Percentiles rank a stretch among this genome's conserved stretches.
Conservation (phyloP, 2,888 invertebrate genomes). For the Gymnocheta viridis region DNA sequence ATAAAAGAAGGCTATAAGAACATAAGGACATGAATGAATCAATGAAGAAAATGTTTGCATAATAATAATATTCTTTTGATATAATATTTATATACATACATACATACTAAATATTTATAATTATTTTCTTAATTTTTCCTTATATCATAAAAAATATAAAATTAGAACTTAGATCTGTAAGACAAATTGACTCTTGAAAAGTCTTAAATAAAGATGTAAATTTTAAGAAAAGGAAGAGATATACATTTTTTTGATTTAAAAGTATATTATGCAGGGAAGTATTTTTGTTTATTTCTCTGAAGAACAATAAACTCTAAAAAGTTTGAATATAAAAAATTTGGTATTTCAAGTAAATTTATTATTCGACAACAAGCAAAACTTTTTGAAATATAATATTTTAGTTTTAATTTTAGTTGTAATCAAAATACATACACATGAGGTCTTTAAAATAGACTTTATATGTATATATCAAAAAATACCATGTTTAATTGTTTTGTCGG, state of each 20-base stretch:
- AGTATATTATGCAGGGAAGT: too few species aligned
- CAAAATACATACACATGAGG: too few species aligned
- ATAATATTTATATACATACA: slow-evolving; percentile 53
- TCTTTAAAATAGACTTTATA: too few species aligned
- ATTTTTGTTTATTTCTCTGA: too few species aligned
- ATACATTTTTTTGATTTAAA: neutral
- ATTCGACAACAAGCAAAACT: too few species aligned
- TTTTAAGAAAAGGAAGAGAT: slow-evolving; percentile 39
- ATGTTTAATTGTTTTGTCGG: too few species aligned
- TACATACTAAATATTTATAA: slow-evolving; percentile 48
- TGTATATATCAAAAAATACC: too few species aligned
- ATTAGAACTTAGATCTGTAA: slow-evolving; percentile 58
- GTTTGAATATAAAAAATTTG: too few species aligned
- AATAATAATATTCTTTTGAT: slow-evolving; percentile 54
- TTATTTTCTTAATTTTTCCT: slow-evolving; percentile 45
- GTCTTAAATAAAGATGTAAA: slow-evolving; percentile 61
- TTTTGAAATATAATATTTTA: too few species aligned
- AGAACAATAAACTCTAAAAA: too few species aligned
- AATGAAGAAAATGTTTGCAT: slow-evolving; percentile 35
- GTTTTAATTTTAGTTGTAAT: too few species aligned
- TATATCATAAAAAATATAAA: slow-evolving; percentile 40
- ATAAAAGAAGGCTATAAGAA: slow-evolving; percentile 58
- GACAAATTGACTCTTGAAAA: slow-evolving; percentile 31
- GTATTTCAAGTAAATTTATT: too few species aligned
- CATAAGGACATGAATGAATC: slow-evolving; percentile 22